These are phyloP conservation scores for Uropsilus gracilis DNA, from an alignment of 2,113 vertebrate genomes.

Conservation along the genomic window DNA sequence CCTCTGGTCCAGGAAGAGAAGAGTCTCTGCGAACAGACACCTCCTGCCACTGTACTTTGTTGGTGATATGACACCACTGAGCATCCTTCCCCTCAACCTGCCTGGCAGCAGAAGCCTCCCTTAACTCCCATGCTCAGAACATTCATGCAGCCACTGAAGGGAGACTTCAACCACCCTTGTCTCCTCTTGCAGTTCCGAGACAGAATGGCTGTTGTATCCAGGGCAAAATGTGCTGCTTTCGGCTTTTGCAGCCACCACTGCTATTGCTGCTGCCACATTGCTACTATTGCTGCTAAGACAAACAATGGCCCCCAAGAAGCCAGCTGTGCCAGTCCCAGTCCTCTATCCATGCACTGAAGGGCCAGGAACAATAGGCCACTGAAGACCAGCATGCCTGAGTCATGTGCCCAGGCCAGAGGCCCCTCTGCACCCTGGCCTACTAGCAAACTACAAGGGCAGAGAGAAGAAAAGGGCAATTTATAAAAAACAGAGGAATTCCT, in stretches of 20 bases:
- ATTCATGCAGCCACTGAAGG: background rate
- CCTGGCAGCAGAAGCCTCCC: background rate
- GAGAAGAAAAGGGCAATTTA: conserved; percentile 72
- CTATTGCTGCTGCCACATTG: background rate
- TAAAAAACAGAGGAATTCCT: conserved; percentile 80
- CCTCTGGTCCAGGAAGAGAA: background rate
- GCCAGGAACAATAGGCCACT: conserved; percentile 77
- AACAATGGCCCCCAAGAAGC: conserved; percentile 63
- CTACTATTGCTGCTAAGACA: conserved; percentile 30
- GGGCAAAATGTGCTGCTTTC: conserved; percentile 23
- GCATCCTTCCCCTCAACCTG: background rate
- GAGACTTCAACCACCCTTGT: background rate
- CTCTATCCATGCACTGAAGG: conserved; percentile 20
- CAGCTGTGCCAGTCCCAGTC: conserved; percentile 69
- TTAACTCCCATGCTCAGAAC: background rate
- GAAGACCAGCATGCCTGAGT: conserved; percentile 57
- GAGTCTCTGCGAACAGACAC: background rate
- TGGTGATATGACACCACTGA: background rate
- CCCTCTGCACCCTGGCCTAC: conserved; percentile 74
- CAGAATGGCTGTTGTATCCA: conserved; percentile 37
- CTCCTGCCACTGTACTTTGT: background rate
- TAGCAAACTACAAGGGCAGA: conserved; percentile 41
- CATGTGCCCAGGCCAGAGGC: conserved; percentile 60
- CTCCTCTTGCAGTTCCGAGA: background rate
- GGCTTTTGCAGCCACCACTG: background rate